These are phyloP conservation scores for Venturia canescens DNA, from an alignment of 1,140 invertebrate genomes.

Conservation along the genomic window DNA sequence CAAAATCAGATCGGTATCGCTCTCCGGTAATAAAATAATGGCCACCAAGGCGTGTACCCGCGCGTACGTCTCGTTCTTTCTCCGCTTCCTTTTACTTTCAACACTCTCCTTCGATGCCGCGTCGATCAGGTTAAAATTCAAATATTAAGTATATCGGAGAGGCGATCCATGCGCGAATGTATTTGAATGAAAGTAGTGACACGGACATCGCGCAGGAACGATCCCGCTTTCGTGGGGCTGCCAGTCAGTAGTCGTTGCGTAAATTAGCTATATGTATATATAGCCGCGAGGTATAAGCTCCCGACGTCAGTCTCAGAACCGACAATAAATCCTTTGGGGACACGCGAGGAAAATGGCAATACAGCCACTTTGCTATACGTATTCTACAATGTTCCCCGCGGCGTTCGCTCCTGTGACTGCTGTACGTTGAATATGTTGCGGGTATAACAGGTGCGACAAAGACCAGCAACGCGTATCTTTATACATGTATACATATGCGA, in stretches of 20 bases:
- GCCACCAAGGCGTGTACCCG: neutral
- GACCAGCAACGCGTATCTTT: constrained; percentile 3
- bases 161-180: neutral
- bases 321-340: constrained; percentile 43
- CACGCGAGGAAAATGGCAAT: constrained; percentile 3
- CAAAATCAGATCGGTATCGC: constrained; percentile 14
- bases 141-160: neutral
- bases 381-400: constrained; percentile 3
- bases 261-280: constrained; percentile 23
- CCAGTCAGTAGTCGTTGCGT: constrained; percentile 26
- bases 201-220: neutral
- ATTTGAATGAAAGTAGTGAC: constrained; percentile 10
- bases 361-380: neutral
- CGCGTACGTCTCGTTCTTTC: neutral
- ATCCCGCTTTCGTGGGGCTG: neutral
- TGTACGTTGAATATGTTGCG: neutral
- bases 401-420: constrained; percentile 22
- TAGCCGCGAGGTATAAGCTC: neutral
- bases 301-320: constrained; percentile 34
- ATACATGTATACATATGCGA: neutral
- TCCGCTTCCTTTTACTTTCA: neutral
- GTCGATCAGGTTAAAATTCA: constrained; percentile 29
- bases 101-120: neutral
- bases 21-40: constrained; percentile 20
- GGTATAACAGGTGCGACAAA: constrained; percentile 47